Evolutionary conservation across 2,888 invertebrate species (phyloP).

Genomic region (Torymus texanus): DNA sequence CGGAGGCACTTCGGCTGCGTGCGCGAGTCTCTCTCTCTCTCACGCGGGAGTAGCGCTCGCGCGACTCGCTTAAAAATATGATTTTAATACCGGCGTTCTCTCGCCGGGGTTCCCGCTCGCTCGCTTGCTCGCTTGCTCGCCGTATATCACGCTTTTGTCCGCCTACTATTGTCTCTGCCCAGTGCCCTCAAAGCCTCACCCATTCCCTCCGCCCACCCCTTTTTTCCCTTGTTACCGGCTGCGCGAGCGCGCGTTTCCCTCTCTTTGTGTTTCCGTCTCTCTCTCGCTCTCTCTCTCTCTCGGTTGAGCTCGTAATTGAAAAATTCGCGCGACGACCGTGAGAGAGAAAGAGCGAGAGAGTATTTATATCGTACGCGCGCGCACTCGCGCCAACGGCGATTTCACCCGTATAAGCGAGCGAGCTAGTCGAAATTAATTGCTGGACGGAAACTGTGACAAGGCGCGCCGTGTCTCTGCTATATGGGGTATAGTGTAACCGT

Average conservation of each 20-base stretch:
- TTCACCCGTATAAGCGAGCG: slow-evolving; percentile 20
- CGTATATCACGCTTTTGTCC: slow-evolving; percentile 74
- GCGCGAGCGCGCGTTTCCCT: not conserved
- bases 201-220: slow-evolving; percentile 29
- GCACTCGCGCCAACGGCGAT: slow-evolving; percentile 13
- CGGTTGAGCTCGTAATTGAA: slow-evolving; percentile 62
- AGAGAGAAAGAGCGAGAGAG: slow-evolving; percentile 22
- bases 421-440: slow-evolving; percentile 49
- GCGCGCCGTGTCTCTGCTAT: not conserved
- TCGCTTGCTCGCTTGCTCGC: slow-evolving; percentile 54
- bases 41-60: no score
- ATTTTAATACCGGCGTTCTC: slow-evolving; percentile 72
- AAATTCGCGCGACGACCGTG: slow-evolving; percentile 57
- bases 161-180: slow-evolving; percentile 72
- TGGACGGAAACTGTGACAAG: slow-evolving; percentile 44
- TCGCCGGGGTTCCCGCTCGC: slow-evolving; percentile 60
- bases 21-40: slow-evolving; percentile 58
- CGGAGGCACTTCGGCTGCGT: no score
- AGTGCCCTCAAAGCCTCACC: slow-evolving; percentile 62
- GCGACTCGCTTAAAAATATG: slow-evolving; percentile 70
- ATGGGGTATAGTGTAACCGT: no score
- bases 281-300: slow-evolving; percentile 20
- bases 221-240: slow-evolving; percentile 31
- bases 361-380: slow-evolving; percentile 44
- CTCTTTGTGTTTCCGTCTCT: not conserved